Evolutionary conservation across 1,140 invertebrate genomes (phyloP), one percentile per base, ranked within the genome.

Genomic region (Papilio helenus): DNA sequence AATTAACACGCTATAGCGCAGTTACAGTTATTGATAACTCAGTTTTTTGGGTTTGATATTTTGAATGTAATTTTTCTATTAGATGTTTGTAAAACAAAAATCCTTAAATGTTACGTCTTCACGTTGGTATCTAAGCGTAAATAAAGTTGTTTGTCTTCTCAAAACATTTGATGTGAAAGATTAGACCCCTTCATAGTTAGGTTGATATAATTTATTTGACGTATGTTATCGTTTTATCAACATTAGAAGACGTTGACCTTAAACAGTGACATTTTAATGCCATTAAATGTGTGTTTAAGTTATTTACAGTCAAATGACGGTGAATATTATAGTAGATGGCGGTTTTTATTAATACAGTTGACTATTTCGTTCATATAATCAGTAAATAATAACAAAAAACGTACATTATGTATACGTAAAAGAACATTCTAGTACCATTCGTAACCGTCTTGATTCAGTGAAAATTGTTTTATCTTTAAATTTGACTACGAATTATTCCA

Each of bases 151-250:
- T 68, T 68, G 26, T 29, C 61, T 68, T 68, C 61, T 29, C 23
- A 29, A 29, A 29, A 12, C 26, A 61, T 61, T 61, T 65, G 10
- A 26, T 65, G 23, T 65, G 55, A 20, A 58, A 58, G 55, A 58
- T 61, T 26, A 61, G 10, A 23, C 20, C 20, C 10, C 26, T 61
- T 61, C 23, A 61, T 61, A 12, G 58, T 61, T 26, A 55, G 16
- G 51, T 39, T 61, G 61, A 29, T 68, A 68, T 14, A 68, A 68
- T 18, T 68, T 26, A 61, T 2, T 8, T 34, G 61, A 68, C 26
- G 26, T 68, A 68, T 68, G 61, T 34, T 68, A 68, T 29, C 61
- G 2, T 29, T 68, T 29, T 68, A 68, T 68, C 61, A 68, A 68
- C 61, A 68, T 1, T 26, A 68, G 12, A 16, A 68, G 12, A 29